Conservation (phyloP, 1,140 invertebrate genomes). For the Trissolcus basalis region DNA sequence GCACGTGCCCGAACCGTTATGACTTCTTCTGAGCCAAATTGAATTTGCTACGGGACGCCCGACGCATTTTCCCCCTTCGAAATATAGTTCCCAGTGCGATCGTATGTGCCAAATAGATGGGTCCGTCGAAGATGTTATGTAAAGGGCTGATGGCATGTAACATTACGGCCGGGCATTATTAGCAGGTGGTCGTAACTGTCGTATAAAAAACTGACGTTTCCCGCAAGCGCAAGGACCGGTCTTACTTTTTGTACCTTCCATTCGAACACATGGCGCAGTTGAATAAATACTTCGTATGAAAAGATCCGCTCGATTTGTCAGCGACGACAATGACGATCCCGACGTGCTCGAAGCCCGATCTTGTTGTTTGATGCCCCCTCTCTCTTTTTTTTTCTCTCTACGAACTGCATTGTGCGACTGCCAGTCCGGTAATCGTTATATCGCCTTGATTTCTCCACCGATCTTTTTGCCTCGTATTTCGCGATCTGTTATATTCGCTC, state of each 20-base stretch:
- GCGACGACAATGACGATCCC: slow-evolving; percentile 35
- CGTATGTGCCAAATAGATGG: slow-evolving; percentile 22
- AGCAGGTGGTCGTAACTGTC: slow-evolving; percentile 37
- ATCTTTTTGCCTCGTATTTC: slow-evolving; percentile 10
- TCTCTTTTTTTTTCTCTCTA: slow-evolving; percentile 3
- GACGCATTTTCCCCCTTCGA: slow-evolving; percentile 12
- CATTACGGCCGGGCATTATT: slow-evolving; percentile 34
- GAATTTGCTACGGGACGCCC: slow-evolving; percentile 33
- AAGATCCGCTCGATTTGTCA: slow-evolving; percentile 54
- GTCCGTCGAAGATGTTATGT: slow-evolving; percentile 16
- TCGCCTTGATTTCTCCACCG: slow-evolving; percentile 7
- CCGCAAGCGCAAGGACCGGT: slow-evolving; percentile 9
- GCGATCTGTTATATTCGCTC: slow-evolving; percentile 1
- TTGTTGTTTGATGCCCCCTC: neutral
- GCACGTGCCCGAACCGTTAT: slow-evolving; percentile 35
- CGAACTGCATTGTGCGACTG: slow-evolving; percentile 4
- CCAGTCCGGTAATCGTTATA: slow-evolving; percentile 16
- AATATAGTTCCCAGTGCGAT: slow-evolving; percentile 16
- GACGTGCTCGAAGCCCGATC: slow-evolving; percentile 22
- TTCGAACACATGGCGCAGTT: slow-evolving; percentile 39
- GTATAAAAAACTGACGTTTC: slow-evolving; percentile 30
- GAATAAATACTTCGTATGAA: slow-evolving; percentile 47
- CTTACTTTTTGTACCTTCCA: slow-evolving; percentile 7
- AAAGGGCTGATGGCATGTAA: slow-evolving; percentile 22
- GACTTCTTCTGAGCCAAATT: slow-evolving; percentile 39